Base-by-base conservation (phyloP, 37 sponge, comb jelly and placozoan species). In the Halichondria panicea region DNA sequence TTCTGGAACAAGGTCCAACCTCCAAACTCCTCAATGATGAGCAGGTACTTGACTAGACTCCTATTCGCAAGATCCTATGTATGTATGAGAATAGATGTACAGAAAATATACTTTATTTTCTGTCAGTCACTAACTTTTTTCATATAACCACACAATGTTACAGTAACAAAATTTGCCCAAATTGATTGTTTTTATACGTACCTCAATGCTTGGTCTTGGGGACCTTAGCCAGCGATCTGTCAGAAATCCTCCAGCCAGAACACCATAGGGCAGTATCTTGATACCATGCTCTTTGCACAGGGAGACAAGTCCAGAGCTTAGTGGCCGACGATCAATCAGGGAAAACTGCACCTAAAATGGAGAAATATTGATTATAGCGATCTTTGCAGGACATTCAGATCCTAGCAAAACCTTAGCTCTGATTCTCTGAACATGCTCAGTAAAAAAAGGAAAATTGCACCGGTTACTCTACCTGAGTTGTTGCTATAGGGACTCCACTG, bases 211-310 rank as follows among this genome's bases (percentile, higher is more conserved):
- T 3, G 84, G 84, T 59, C 35, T 4, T 5, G 53, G 45, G 21
- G 70, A 22, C 0, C 71, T 71, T 1, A 80, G 43, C 88, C 88
- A 87, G 0, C 21, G 11, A 39, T 88, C 88, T 33, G 83, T 78
- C 34, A 88, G 83, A 52, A 82, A 78, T 0, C 88, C 88, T 57
- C 88, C 88, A 64, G 83, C 82, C 44, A 88, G 38, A 8, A 78
- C 78, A 4, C 88, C 88, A 82, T 88, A 88, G 8, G 74, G 73
- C 9, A 88, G 39, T 28, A 88, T 57, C 18, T 42, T 28, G 9
- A 88, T 54, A 7, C 28, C 35, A 35, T 78, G 55, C 13, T 77
- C 69, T 45, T 43, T 34, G 46, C 88, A 88, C 3, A 81, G 72
- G 3, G 36, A 12, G 31, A 78, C 72, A 8, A 88, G 56, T 15